A percentile compares a stretch with the other conserved stretches of the same genome.
phyloP scores from a whole-genome alignment of 2,113 vertebrate species.

The Tragelaphus scriptus region DNA sequence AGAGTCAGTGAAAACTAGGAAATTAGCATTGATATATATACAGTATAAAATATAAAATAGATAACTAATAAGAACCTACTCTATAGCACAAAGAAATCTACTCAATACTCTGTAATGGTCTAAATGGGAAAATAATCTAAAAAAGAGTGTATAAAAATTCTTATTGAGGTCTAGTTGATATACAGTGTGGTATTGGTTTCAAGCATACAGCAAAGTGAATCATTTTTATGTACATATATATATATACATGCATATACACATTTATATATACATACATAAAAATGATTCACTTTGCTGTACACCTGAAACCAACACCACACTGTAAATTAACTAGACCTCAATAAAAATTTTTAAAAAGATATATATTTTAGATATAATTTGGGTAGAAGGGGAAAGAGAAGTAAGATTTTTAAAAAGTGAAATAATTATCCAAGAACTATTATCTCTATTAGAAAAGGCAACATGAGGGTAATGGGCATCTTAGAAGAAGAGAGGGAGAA shows the following conservation, averaged over 20 bases:
- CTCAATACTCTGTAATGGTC: background rate
- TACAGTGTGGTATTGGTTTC: no score
- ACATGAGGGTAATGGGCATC: background rate
- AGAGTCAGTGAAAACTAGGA: background rate
- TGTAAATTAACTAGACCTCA: background rate
- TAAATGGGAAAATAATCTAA: background rate
- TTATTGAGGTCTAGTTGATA: no score
- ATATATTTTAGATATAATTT: background rate
- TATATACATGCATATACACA: no score
- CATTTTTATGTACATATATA: background rate
- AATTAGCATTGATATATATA: background rate
- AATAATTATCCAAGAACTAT: background rate
- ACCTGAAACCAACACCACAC: background rate
- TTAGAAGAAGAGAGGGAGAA: background rate
- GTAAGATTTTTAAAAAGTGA: background rate
- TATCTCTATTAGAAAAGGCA: background rate
- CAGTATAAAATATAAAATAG: background rate
- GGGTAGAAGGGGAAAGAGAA: background rate
- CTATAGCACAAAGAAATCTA: background rate
- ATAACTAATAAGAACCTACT: background rate
- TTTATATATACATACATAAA: background rate
- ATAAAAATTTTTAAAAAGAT: rapidly evolving
- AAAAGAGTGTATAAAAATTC: no score
- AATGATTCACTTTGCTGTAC: background rate
- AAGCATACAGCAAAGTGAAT: no score